These are phyloP conservation scores for Oncorhynchus masou DNA, from an alignment of 2,113 vertebrate genomes.

Conservation along the genomic window DNA sequence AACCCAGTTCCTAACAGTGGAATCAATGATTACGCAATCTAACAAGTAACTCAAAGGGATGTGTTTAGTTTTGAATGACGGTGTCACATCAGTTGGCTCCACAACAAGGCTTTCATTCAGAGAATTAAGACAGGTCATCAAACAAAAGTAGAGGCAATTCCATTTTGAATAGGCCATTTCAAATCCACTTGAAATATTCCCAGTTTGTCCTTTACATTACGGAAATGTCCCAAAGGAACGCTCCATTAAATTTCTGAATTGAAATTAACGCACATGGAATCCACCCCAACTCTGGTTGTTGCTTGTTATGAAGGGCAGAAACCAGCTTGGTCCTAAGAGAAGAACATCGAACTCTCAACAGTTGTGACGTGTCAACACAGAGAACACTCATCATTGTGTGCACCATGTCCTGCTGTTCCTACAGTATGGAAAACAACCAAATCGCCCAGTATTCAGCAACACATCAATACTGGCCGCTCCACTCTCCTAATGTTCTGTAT, in stretches of 20 bases:
- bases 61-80: too few relatives aligned
- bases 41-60: too few relatives aligned
- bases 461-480: not conserved
- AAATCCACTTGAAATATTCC: not conserved
- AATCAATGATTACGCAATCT: too few relatives aligned
- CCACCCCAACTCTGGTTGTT: not conserved
- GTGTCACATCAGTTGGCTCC: too few relatives aligned
- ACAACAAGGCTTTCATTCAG: too few relatives aligned
- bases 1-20: too few relatives aligned
- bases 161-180: not conserved
- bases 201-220: not conserved
- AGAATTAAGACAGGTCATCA: too few relatives aligned
- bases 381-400: slow-evolving; percentile 6
- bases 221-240: not conserved
- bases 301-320: not conserved
- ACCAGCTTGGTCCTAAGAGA: not conserved
- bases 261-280: not conserved
- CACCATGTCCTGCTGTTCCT: not conserved
- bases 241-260: not conserved
- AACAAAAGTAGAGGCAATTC: not conserved
- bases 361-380: not conserved
- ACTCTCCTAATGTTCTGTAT: not conserved
- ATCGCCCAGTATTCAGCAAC: not conserved
- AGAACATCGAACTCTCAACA: not conserved
- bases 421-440: not conserved